Evolutionary conservation across 2,888 invertebrate genomes (phyloP).

Genomic region (Alentia gelatinosa): DNA sequence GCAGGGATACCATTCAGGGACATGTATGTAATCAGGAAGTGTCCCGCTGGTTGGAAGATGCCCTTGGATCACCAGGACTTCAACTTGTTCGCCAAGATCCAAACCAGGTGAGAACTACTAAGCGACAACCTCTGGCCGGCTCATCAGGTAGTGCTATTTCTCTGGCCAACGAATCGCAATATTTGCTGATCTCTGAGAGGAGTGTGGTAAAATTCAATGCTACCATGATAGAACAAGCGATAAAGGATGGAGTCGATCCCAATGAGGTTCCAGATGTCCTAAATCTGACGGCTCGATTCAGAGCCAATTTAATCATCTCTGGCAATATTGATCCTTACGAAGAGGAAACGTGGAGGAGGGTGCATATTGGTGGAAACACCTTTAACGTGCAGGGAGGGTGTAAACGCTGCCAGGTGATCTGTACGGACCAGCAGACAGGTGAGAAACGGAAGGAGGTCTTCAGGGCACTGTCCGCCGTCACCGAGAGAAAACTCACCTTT

Average conservation of each 20-base stretch:
- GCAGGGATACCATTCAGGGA: constrained; percentile 81
- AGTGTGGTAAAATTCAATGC: constrained; percentile 84
- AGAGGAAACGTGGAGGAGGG: constrained; percentile 86
- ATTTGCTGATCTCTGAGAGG: constrained; percentile 88
- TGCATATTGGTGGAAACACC: neutral
- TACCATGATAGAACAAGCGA: neutral
- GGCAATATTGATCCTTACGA: constrained; percentile 87
- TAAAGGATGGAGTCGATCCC: neutral
- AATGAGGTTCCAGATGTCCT: constrained; percentile 77
- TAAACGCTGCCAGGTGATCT: constrained; percentile 96
- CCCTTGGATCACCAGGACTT: constrained; percentile 85
- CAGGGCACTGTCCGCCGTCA: constrained; percentile 34
- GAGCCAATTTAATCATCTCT: constrained; percentile 92
- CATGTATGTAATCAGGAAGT: constrained; percentile 92
- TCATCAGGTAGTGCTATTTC: constrained; percentile 65
- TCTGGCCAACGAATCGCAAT: constrained; percentile 78
- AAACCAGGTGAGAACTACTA: constrained; percentile 39
- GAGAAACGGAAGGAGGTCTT: constrained; percentile 82
- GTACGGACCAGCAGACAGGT: constrained; percentile 93
- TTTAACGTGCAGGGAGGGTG: constrained; percentile 82
- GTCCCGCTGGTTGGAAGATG: constrained; percentile 90
- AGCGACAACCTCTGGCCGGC: neutral
- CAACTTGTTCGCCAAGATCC: constrained; percentile 72
- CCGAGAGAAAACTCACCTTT: constrained; percentile 18
- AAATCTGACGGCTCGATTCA: constrained; percentile 88